Conservation (phyloP, 2,797 vertebrate species). For the Allobates femoralis region DNA sequence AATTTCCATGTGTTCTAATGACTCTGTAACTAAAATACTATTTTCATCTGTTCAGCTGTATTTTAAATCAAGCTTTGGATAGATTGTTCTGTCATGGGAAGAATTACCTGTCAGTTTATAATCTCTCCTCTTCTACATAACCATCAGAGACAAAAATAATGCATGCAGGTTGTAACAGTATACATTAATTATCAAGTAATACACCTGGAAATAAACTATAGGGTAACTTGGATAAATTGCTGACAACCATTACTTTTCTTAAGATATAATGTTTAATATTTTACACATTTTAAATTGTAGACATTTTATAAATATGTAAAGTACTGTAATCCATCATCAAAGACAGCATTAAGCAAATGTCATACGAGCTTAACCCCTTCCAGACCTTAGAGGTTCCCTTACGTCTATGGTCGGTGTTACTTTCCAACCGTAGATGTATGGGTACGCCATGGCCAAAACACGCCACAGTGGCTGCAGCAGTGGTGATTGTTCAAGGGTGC, state of each 20-base stretch:
- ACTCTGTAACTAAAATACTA: conserved; percentile 79
- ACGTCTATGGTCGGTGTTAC: too few species aligned
- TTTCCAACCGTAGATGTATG: too few species aligned
- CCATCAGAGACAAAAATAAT: conserved; percentile 74
- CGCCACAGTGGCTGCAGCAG: too few species aligned
- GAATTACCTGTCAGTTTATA: conserved; percentile 78
- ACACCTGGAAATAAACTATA: conserved; percentile 70
- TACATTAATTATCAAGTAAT: conserved; percentile 77
- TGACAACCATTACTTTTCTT: conserved; percentile 36
- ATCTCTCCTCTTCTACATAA: conserved; percentile 77
- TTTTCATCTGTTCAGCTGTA: conserved; percentile 80
- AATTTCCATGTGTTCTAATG: conserved; percentile 79
- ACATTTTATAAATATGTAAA: too few species aligned
- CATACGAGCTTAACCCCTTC: background rate
- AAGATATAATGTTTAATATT: background rate
- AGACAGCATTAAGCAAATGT: background rate
- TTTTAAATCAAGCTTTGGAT: conserved; percentile 78
- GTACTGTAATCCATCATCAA: background rate
- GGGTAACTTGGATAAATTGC: conserved; percentile 4
- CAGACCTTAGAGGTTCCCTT: too few species aligned
- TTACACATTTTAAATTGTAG: background rate
- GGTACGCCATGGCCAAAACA: too few species aligned
- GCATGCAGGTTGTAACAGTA: conserved; percentile 74
- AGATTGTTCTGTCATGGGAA: conserved; percentile 75
- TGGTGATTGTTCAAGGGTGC: too few species aligned